Percentiles rank a stretch among this genome's conserved stretches.
phyloP scores from a whole-genome alignment of 2,797 vertebrate genomes.

The Sylvia borin region DNA sequence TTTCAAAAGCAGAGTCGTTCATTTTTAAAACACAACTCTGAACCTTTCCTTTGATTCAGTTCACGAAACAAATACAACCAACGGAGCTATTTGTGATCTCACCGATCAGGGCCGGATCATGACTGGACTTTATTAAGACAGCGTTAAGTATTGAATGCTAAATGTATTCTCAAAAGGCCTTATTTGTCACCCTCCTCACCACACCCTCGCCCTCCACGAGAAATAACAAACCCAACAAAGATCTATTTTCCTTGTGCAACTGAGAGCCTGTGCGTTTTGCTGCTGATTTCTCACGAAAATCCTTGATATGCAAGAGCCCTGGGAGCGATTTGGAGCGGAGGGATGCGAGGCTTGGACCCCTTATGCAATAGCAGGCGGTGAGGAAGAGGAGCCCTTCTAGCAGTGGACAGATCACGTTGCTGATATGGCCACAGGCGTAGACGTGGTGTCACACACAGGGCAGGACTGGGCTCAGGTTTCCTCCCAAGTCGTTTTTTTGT shows the following conservation, averaged over 20 bases:
- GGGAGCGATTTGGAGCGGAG: constrained; percentile 16
- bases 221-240: not conserved
- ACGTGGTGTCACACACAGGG: constrained; percentile 44
- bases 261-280: constrained; percentile 72
- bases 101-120: constrained; percentile 60
- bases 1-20: constrained; percentile 33
- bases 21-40: constrained; percentile 38
- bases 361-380: not conserved
- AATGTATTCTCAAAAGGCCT: constrained; percentile 67
- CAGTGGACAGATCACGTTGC: constrained; percentile 9
- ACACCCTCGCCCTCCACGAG: constrained; percentile 16
- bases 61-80: constrained; percentile 1
- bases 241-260: constrained; percentile 71
- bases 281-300: constrained; percentile 71
- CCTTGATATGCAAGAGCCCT: constrained; percentile 70
- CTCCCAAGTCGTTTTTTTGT: not conserved
- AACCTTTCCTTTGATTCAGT: constrained; percentile 59
- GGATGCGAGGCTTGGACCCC: not conserved
- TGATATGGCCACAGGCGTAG: not conserved
- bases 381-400: constrained; percentile 22
- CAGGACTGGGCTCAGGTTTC: not conserved
- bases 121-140: constrained; percentile 57
- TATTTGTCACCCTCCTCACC: constrained; percentile 50
- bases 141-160: constrained; percentile 42
- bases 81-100: constrained; percentile 60